Evolutionary conservation across 2,888 invertebrate genomes (phyloP), one percentile per base, ranked within the genome.

Genomic region (Phalangium opilio): DNA sequence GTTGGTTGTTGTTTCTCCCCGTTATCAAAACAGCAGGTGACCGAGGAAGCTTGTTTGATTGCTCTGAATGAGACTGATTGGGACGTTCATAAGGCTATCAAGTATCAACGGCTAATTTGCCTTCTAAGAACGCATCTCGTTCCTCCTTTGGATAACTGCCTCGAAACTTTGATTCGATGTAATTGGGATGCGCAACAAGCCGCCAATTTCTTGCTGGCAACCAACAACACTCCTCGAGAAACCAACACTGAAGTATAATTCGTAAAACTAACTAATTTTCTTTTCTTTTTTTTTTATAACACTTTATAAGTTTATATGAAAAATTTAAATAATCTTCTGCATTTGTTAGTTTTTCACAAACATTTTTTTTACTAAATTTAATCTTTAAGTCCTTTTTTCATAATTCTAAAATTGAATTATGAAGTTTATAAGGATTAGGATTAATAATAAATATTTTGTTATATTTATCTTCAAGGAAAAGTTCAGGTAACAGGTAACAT

Each of bases 51-150:
- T 51, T 90, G 89, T 59, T 69, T 89, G 3, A 73, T 76, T 52
- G 83, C 84, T 0, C 66, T 91, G 38, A 83, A 89, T 61, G 76
- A 81, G 51, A 81, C 83, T 45, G 77, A 81, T 52, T 90, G 91
- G 89, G 81, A 89, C 62, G 82, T 90, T 0, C 80, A 86, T 61
- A 78, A 78, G 44, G 89, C 89, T 12, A 86, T 91, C 55, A 91
- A 91, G 64, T 68, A 83, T 52, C 72, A 80, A 18, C 75, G 78
- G 44, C 72, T 85, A 38, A 77, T 77, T 62, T 70, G 72, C 54
- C 57, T 67, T 20, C 60, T 68, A 18, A 63, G 62, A 34, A 55
- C 60, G 11, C 61, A 64, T 40, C 55, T 64, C 15, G 64, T 62
- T 5, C 62, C 63, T 47, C 62, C 63, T 48, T 59, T 62, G 10